Percentiles rank a stretch among this genome's conserved stretches.
These are phyloP conservation scores for Melopsittacus undulatus DNA, from an alignment of 2,797 vertebrate species.

Conservation along the genomic window DNA sequence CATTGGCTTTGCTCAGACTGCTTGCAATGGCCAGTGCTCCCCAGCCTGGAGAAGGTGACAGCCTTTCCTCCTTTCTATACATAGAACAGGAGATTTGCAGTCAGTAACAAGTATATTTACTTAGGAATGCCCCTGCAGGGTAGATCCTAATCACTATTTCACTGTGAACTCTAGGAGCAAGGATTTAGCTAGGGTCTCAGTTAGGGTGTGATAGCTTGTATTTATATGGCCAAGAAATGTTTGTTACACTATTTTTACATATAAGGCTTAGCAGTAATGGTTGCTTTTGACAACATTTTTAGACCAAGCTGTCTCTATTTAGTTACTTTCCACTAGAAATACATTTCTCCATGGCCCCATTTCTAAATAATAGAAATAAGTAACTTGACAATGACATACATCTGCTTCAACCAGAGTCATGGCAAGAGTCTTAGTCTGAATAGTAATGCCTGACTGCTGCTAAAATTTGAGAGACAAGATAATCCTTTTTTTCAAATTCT, in stretches of 20 bases:
- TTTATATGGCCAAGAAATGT: rapidly evolving
- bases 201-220: background rate
- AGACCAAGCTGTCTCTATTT: background rate
- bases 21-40: background rate
- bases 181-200: background rate
- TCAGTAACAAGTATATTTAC: background rate
- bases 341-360: background rate
- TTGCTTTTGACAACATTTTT: background rate
- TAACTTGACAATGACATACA: background rate
- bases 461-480: constrained; percentile 11
- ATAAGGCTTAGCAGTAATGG: background rate
- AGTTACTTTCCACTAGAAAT: background rate
- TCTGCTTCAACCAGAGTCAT: background rate
- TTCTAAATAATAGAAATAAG: background rate
- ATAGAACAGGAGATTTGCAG: background rate
- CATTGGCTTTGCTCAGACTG: background rate
- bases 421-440: background rate
- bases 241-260: background rate
- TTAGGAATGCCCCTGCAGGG: background rate
- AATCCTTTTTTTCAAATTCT: background rate
- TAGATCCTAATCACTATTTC: background rate
- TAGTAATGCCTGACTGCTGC: background rate
- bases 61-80: background rate
- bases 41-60: background rate
- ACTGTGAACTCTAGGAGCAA: background rate